Percentiles rank a stretch among this genome's conserved stretches.
Evolutionary conservation across 2,797 vertebrate species (phyloP).

Genomic region (Aphelocoma californica): DNA sequence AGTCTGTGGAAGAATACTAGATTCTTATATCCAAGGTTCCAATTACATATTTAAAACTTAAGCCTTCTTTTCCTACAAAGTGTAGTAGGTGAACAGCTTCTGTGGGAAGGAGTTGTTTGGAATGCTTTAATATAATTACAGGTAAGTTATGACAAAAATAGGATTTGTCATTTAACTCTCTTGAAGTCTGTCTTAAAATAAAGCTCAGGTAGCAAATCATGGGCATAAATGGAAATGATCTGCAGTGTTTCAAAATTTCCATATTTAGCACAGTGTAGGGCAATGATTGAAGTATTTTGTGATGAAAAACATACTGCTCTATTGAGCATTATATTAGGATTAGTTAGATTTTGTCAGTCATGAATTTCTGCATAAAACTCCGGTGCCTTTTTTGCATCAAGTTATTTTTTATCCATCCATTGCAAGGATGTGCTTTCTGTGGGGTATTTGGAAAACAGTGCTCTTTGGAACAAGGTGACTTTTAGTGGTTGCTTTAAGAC

Average conservation of each 20-base stretch:
- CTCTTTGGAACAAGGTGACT: not conserved
- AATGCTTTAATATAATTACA: not conserved
- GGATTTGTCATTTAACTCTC: not conserved
- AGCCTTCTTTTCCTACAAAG: not conserved
- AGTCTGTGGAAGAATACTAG: not conserved
- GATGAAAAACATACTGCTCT: not conserved
- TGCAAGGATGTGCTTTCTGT: not conserved
- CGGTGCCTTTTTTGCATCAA: not conserved
- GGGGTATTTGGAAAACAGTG: not conserved
- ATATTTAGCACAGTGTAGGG: not conserved
- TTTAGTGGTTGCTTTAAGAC: fast-evolving
- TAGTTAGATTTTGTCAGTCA: not conserved
- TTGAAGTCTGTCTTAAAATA: not conserved
- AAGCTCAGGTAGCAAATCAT: not conserved
- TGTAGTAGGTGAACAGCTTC: not conserved
- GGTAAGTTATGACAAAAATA: not conserved
- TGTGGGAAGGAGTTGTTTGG: not conserved
- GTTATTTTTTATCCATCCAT: not conserved
- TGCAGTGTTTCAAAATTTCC: not conserved
- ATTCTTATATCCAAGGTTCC: not conserved
- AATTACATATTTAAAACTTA: not conserved
- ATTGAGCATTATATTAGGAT: not conserved
- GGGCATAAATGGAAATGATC: not conserved
- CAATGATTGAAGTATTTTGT: not conserved
- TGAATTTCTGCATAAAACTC: not conserved